phyloP scores from a whole-genome alignment of 2,113 vertebrate species.

The Pseudopipra pipra region DNA sequence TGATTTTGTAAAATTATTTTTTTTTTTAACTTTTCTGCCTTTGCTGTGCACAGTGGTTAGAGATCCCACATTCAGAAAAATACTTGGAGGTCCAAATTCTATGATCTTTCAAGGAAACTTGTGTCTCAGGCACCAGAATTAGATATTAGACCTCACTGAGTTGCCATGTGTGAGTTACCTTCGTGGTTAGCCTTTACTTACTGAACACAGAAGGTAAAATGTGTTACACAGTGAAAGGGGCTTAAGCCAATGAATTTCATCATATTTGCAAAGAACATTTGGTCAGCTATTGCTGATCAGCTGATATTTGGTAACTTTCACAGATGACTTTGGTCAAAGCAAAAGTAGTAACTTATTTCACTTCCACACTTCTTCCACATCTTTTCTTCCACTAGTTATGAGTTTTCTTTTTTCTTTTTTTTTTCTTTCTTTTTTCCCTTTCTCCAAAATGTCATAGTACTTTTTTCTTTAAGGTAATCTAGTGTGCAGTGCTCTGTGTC shows the following conservation, averaged over 20 bases:
- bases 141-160: neutral
- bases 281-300: neutral
- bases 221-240: neutral
- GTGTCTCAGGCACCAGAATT: neutral
- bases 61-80: neutral
- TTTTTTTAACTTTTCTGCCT: neutral
- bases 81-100: neutral
- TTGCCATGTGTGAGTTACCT: neutral
- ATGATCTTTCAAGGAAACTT: neutral
- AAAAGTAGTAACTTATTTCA: neutral
- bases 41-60: neutral
- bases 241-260: neutral
- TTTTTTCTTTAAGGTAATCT: neutral
- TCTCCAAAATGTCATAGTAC: neutral
- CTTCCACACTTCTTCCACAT: neutral
- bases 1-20: neutral
- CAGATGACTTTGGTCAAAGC: neutral
- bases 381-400: neutral
- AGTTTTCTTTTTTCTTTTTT: neutral
- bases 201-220: neutral
- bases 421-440: rapidly evolving
- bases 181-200: neutral
- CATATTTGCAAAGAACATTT: neutral
- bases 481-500: neutral
- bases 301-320: neutral